Base-by-base conservation (phyloP, 2,888 invertebrate genomes). In the Drosophila longiperda region DNA sequence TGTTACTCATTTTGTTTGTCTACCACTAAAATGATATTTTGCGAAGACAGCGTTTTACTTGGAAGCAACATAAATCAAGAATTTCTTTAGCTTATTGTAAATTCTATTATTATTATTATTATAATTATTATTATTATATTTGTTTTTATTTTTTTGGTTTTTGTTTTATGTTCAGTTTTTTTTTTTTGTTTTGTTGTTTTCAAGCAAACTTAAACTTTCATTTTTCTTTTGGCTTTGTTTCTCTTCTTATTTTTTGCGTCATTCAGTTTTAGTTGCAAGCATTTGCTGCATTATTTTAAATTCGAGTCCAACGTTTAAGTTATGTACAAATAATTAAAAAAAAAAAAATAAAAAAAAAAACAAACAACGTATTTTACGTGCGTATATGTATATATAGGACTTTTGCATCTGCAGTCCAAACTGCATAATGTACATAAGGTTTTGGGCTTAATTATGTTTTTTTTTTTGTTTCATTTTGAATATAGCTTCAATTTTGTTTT, bases 261-360 rank as follows among this genome's bases (percentile, higher is more conserved):
- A 66, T 77, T 77, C 65, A 62, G 55, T 79, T 75, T 78, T 69
- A 73, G 82, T 65, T 70, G 85, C 82, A 72, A 78, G 55, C 60
- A 55, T 42, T 60, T 78, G 72, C 79, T 70, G 87, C 78, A 75
- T 89, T 89, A 67, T 62, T 86, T 86, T 90, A 87, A 87, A 90
- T 87, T 87, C 86, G 86, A 87, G 86, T 87, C 87, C 87, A 90
- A 90, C 87, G 72, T 82, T 83, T 86, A 90, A 86, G 80, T 80
- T 90, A 88, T 90, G 66, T 85, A 85, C 88, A 85, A 89, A 82
- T 89, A 89, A 76, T 76, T 45, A 48, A 54, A 70, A 85, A 80
- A 68, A 68, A 84, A 79, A 83, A 68, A 26, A 84, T 75, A 77
- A 75, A 75, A 69, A 38, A 82, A 84, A 71, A 82, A 75, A 80